Conservation (phyloP, 2,797 vertebrate genomes). For the Rhadinocentrus ornatus region DNA sequence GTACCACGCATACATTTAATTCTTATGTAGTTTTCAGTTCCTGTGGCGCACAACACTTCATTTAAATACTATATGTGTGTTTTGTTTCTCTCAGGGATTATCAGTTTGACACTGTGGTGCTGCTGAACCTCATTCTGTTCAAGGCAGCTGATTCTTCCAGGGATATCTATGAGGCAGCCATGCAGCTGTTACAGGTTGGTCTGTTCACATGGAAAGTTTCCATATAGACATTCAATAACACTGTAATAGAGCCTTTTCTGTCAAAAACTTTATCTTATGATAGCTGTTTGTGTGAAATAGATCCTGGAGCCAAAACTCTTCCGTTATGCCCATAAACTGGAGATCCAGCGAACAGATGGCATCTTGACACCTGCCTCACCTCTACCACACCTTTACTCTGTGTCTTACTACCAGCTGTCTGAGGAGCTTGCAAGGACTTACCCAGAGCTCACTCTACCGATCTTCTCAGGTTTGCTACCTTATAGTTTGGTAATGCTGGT, state of each 20-base stretch:
- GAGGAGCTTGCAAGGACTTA: slow-evolving; percentile 97
- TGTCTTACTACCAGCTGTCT: slow-evolving; percentile 97
- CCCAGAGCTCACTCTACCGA: slow-evolving; percentile 95
- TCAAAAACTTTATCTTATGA: background rate
- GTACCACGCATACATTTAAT: slow-evolving; percentile 62
- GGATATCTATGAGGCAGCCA: slow-evolving; percentile 97
- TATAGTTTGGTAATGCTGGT: background rate
- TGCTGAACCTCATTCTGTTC: slow-evolving; percentile 98
- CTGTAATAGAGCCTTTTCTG: background rate
- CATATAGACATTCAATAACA: background rate
- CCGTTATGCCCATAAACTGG: slow-evolving; percentile 97
- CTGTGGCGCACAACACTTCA: background rate
- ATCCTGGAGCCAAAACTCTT: slow-evolving; percentile 99
- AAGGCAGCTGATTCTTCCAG: slow-evolving; percentile 98
- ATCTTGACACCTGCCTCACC: slow-evolving; percentile 92
- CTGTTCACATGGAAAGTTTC: background rate
- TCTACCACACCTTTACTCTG: slow-evolving; percentile 95
- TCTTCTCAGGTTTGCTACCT: slow-evolving; percentile 91
- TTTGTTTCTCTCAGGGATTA: slow-evolving; percentile 88
- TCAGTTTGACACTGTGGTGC: slow-evolving; percentile 98
- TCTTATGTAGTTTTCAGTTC: background rate
- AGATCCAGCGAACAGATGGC: slow-evolving; percentile 93
- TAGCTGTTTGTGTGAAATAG: slow-evolving; percentile 71
- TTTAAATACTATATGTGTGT: background rate
- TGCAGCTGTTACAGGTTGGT: slow-evolving; percentile 97